Conservation (phyloP, 2,888 invertebrate genomes). For the Xylocampa areola region DNA sequence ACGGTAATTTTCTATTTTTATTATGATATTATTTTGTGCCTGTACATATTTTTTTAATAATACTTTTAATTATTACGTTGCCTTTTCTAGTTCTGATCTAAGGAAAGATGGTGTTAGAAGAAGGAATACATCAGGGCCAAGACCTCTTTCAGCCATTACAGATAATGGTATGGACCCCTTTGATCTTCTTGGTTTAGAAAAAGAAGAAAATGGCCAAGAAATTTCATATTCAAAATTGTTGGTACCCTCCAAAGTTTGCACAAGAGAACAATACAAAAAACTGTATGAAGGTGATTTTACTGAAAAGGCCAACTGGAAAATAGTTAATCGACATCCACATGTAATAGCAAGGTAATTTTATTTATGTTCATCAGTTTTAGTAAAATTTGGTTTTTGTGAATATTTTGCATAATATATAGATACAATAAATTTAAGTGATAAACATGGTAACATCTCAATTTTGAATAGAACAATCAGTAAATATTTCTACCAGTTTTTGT, state of each 20-base stretch:
- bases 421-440: not conserved
- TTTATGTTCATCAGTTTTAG: constrained; percentile 13
- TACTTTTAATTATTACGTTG: not conserved
- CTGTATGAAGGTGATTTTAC: constrained; percentile 85
- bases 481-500: constrained; percentile 16
- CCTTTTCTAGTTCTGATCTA: constrained; percentile 86
- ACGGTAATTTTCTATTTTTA: constrained; percentile 82
- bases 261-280: constrained; percentile 84
- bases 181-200: constrained; percentile 95
- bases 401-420: constrained; percentile 10
- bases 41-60: not conserved
- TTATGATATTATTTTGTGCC: not conserved
- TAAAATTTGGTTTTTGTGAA: constrained; percentile 17
- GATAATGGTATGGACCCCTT: constrained; percentile 96
- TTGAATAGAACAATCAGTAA: constrained; percentile 18
- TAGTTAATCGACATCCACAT: constrained; percentile 85
- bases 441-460: constrained; percentile 15
- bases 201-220: constrained; percentile 96
- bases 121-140: constrained; percentile 94
- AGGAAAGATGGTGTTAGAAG: constrained; percentile 93
- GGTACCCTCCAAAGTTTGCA: constrained; percentile 91
- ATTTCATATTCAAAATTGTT: constrained; percentile 96
- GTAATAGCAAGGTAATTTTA: constrained; percentile 89
- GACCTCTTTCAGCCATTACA: constrained; percentile 95
- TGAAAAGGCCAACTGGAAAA: constrained; percentile 83